Base-by-base conservation (phyloP, 53 echinoderm and acorn worm species). In the Arbacia lixula region DNA sequence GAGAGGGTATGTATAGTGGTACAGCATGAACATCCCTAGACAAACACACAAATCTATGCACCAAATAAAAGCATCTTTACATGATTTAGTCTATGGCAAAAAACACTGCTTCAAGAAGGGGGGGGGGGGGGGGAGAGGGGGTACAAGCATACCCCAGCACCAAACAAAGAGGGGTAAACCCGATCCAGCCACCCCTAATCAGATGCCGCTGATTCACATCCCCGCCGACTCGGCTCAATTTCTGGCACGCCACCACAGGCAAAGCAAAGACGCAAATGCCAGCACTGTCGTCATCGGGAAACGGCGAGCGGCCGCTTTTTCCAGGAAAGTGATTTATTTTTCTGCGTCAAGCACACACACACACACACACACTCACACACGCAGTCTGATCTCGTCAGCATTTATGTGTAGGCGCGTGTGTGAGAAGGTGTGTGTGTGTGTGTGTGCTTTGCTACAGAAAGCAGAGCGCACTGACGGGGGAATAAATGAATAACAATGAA, bases 201-300 rank as follows among this genome's bases (percentile, higher is more conserved):
- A 71, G 50, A 71, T 71, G 46, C 71, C 27, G 39, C 41, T 71
- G 71, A 71, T 71, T 71, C 71, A 71, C 42, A 71, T 71, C 71
- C 71, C 29, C 41, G 42, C 26, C 71, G 46, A 40, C 41, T 71
- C 46, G n/a, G n/a, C n/a, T n/a, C n/a, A n/a, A n/a, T n/a, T n/a
- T 71, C 49, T 40, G 46, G 71, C 71, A 46, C 71, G 71, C 41
- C 38, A 46, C 71, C 8, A 46, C 8, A 14, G 46, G 46, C 46
- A 9, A n/a, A 66, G 38, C 66, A 66, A 66, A 66, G 42, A 41
- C 71, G 71, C 71, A 71, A 71, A 71, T 71, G 71, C 71, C 50
- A 71, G 16, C 42, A 71, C 43, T 71, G 71, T 71, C 71, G 71
- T 71, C 71, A 71, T 46, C 43, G 42, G 71, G 41, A 41, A n/a